Evolutionary conservation across 2,888 invertebrate species (phyloP), one percentile per base, ranked within the genome.

Genomic region (Drosophila anomalata): DNA sequence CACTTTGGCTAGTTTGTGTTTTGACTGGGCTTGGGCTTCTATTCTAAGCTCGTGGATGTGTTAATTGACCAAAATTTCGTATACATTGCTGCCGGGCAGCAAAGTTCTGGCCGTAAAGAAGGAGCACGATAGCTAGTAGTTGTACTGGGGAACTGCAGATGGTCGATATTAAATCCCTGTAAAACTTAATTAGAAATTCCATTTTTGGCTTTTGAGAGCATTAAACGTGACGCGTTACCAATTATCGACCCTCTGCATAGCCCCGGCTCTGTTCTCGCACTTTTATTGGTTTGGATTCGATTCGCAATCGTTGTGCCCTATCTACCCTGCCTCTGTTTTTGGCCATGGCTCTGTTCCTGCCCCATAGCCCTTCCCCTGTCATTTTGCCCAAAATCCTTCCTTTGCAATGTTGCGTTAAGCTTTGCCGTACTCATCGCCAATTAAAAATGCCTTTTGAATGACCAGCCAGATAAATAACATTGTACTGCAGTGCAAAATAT

Each of bases 151-250:
- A 60, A 68, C 65, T 75, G 62, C 61, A 76, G 79, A 67, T 70
- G 68, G 78, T 78, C 81, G 82, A 81, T 82, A 82, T 82, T 85
- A 89, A 89, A 89, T 89, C 89, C 85, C 80, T 78, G 89, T 87
- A 89, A 89, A 83, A 89, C 90, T 89, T 89, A 89, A 89, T 89
- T 89, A 89, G 89, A 89, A 89, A 89, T 89, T 89, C 89, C 89
- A 89, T 89, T 89, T 89, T 89, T 89, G 89, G 89, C 86, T 89
- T 89, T 89, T 83, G 81, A 75, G 84, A 70, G 88, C 86, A 87
- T 89, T 81, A 87, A 76, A 83, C 87, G 84, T 86, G 77, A 78
- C 86, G 83, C 87, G 80, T 81, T 89, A 83, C 89, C 90, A 89
- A 89, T 89, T 89, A 89, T 89, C 87, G 88, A 89, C 87, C 36